phyloP scores from a whole-genome alignment of 2,113 vertebrate genomes.

The Hemibates koningsi region DNA sequence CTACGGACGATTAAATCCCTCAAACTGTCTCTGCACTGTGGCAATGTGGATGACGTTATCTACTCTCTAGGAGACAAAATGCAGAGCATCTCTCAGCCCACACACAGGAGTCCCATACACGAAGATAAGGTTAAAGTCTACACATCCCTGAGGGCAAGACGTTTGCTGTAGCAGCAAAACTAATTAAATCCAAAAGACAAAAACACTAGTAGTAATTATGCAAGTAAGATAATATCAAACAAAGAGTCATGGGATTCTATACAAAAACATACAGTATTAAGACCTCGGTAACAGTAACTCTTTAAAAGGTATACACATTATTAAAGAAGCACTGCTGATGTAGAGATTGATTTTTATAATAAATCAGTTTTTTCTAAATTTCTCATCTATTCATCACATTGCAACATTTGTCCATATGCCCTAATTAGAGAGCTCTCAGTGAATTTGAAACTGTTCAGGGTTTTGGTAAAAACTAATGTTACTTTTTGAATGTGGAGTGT shows the following conservation, averaged over 20 bases:
- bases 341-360: neutral
- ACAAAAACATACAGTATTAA: neutral
- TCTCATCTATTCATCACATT: neutral
- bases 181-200: neutral
- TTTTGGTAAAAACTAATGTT: neutral
- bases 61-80: neutral
- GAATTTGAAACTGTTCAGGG: neutral
- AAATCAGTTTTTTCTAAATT: neutral
- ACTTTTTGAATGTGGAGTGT: neutral
- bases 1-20: neutral
- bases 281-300: neutral
- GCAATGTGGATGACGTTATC: neutral
- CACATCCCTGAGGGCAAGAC: neutral
- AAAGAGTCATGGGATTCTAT: neutral
- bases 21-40: neutral
- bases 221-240: neutral
- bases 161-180: neutral
- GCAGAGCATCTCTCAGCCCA: neutral
- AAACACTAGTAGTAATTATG: neutral
- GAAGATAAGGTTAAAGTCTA: neutral
- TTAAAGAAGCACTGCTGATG: neutral
- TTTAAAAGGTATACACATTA: neutral
- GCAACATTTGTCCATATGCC: neutral
- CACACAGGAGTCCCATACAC: neutral
- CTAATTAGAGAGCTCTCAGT: neutral